Conservation (phyloP, 2,888 invertebrate genomes). For the Agonopterix subpropinquella region DNA sequence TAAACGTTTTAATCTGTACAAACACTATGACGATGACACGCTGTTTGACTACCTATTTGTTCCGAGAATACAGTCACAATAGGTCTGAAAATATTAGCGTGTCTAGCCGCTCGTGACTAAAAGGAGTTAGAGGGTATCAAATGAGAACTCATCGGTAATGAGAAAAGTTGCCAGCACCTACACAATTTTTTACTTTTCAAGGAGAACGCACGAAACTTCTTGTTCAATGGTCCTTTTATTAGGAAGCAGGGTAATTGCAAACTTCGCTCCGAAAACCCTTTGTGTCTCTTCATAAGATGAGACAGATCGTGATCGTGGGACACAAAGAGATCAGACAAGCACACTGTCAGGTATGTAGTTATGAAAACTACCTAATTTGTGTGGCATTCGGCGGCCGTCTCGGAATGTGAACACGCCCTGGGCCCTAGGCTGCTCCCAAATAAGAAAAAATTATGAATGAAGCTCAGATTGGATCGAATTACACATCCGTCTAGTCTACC, state of each 20-base stretch:
- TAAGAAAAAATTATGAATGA: conserved; percentile 22
- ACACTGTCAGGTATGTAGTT: conserved; percentile 34
- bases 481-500: conserved; percentile 4
- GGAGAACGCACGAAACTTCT: too few species aligned
- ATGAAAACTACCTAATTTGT: conserved; percentile 41
- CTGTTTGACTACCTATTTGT: conserved; percentile 29
- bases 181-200: too few species aligned
- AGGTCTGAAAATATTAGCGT: conserved; percentile 7
- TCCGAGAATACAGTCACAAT: conserved; percentile 35
- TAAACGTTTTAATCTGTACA: conserved; percentile 10
- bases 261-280: too few species aligned
- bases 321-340: conserved; percentile 19
- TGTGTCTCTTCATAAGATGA: conserved; percentile 18
- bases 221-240: too few species aligned
- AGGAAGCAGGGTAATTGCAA: too few species aligned
- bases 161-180: neutral
- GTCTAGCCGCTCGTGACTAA: neutral
- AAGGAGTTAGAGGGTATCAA: neutral
- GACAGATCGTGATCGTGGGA: conserved; percentile 24
- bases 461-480: conserved; percentile 13
- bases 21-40: conserved; percentile 15
- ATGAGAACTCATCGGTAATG: neutral
- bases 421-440: conserved; percentile 20
- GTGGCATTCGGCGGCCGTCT: conserved; percentile 38
- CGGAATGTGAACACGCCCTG: conserved; percentile 32